Conservation (phyloP, 2,113 vertebrate species). For the Dinomys branickii region DNA sequence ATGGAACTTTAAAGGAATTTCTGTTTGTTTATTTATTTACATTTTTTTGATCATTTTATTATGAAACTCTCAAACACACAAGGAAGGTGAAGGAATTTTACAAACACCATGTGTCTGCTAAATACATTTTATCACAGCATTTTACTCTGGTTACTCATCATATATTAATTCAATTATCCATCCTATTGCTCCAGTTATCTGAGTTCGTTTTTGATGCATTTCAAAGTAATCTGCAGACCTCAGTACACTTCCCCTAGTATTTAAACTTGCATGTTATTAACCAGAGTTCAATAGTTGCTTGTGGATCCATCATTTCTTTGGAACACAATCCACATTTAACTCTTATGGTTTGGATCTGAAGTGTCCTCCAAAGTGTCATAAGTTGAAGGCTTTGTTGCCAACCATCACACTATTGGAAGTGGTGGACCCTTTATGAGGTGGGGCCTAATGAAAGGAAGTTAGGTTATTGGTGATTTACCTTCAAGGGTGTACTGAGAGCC, state of each 20-base stretch:
- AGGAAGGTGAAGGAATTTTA: background rate
- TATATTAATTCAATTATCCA: too few species aligned
- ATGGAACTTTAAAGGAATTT: background rate
- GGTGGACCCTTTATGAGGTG: background rate
- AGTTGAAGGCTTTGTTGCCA: background rate
- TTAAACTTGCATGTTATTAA: background rate
- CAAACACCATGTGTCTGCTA: background rate
- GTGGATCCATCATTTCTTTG: background rate
- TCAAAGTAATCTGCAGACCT: background rate
- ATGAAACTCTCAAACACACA: background rate
- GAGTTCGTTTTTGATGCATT: background rate
- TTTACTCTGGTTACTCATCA: background rate
- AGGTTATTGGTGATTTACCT: background rate
- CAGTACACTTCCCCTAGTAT: background rate
- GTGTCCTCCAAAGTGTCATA: background rate
- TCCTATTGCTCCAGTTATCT: background rate
- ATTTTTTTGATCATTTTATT: conserved; percentile 1
- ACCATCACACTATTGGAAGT: background rate
- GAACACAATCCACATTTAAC: background rate
- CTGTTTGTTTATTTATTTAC: background rate
- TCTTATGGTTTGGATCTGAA: background rate
- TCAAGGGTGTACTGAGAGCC: too few species aligned
- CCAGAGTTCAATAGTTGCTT: background rate
- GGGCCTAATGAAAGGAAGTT: background rate
- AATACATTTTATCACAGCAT: background rate